Conservation (phyloP, 2,888 invertebrate genomes). For the Schrankia costaestrigalis region DNA sequence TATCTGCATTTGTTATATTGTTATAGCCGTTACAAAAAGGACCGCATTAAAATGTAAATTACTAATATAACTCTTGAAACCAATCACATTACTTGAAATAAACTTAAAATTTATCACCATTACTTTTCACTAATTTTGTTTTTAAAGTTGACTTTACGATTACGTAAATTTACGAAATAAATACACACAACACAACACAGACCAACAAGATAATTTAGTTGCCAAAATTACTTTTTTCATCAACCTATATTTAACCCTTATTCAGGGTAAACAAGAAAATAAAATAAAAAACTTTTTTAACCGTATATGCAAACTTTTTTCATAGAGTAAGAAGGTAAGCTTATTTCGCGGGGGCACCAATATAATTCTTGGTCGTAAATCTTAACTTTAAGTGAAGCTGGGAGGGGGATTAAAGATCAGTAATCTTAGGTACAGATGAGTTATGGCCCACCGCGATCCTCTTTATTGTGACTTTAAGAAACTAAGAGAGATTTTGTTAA, state of each 20-base stretch:
- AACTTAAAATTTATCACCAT: no score
- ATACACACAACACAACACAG: background rate
- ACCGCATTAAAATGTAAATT: no score
- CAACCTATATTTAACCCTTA: slow-evolving; percentile 6
- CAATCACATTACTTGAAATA: background rate
- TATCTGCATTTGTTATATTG: no score
- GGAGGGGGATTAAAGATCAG: slow-evolving; percentile 87
- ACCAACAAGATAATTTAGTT: background rate
- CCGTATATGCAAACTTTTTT: slow-evolving; percentile 62
- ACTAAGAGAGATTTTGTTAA: slow-evolving; percentile 79
- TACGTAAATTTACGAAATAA: no score
- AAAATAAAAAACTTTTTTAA: slow-evolving; percentile 11
- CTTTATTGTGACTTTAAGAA: slow-evolving; percentile 81
- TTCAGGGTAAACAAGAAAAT: background rate
- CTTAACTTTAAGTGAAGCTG: slow-evolving; percentile 85
- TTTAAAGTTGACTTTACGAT: no score
- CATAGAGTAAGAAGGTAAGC: slow-evolving; percentile 61
- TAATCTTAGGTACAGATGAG: slow-evolving; percentile 86
- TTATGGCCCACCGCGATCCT: slow-evolving; percentile 81
- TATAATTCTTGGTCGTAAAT: slow-evolving; percentile 86
- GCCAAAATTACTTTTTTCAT: slow-evolving; percentile 9
- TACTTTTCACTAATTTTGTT: no score
- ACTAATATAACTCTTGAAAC: no score
- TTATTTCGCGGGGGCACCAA: slow-evolving; percentile 77
- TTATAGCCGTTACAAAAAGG: no score